A percentile compares a stretch with the other conserved stretches of the same genome.
phyloP scores from a whole-genome alignment of 2,888 invertebrate species.

The Limnephilus auricula region DNA sequence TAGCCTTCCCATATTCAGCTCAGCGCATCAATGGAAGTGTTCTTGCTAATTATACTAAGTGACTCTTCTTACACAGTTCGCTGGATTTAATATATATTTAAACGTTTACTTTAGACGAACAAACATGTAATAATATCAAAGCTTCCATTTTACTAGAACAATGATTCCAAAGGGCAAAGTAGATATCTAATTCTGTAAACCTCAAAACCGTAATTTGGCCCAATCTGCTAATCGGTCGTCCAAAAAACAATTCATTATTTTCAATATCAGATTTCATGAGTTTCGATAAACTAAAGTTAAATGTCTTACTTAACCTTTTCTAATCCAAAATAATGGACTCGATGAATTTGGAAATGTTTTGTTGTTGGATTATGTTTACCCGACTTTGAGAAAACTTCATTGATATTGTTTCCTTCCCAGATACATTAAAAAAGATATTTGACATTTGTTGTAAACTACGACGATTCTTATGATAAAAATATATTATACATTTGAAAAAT shows the following conservation, averaged over 20 bases:
- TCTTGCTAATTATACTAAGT: slow-evolving; percentile 4
- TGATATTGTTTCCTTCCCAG: too few relatives aligned
- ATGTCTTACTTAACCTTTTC: neutral
- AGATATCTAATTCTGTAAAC: neutral
- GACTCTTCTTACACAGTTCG: neutral
- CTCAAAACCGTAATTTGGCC: neutral
- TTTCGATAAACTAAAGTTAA: neutral
- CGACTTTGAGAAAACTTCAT: too few relatives aligned
- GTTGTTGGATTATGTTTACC: neutral
- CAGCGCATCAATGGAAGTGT: neutral
- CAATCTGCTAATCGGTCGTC: neutral
- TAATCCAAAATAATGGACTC: neutral
- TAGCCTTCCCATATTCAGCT: neutral
- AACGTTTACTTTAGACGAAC: neutral
- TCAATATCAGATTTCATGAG: neutral
- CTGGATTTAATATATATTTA: neutral
- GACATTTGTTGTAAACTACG: neutral
- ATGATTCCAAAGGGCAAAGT: neutral
- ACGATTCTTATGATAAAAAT: neutral
- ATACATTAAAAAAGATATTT: too few relatives aligned
- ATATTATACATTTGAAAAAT: neutral
- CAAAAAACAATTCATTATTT: neutral
- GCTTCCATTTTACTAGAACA: neutral
- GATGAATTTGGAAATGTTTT: neutral
- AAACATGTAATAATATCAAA: neutral